phyloP scores from a whole-genome alignment of 2,888 invertebrate genomes.

The Drosophila algonquin region DNA sequence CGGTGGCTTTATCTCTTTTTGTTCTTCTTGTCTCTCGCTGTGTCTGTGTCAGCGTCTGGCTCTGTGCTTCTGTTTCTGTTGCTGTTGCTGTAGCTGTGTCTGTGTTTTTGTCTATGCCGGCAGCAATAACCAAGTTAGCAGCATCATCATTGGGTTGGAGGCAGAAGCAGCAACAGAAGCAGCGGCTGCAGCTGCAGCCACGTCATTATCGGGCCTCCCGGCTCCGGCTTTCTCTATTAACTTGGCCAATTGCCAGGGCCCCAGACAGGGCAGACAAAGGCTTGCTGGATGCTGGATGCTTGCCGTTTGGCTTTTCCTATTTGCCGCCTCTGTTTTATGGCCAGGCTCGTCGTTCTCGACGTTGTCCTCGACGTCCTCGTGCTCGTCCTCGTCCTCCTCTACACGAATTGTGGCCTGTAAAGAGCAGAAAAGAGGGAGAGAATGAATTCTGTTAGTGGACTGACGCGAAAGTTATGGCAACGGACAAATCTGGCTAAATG shows the following conservation, averaged over 20 bases:
- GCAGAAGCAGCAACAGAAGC: slow-evolving; percentile 27
- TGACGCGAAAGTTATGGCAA: slow-evolving; percentile 77
- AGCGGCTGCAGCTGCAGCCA: slow-evolving; percentile 61
- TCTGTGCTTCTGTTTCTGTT: slow-evolving; percentile 19
- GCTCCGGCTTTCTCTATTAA: slow-evolving; percentile 62
- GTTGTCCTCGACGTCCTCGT: slow-evolving; percentile 11
- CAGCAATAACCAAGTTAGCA: slow-evolving; percentile 77
- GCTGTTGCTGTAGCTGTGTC: not conserved
- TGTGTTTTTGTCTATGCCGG: slow-evolving; percentile 59
- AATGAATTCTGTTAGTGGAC: slow-evolving; percentile 62
- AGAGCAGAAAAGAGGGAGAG: slow-evolving; percentile 26
- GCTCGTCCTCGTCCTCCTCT: not conserved
- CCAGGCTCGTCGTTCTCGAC: slow-evolving; percentile 1
- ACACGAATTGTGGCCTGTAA: slow-evolving; percentile 52
- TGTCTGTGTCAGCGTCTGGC: slow-evolving; percentile 9
- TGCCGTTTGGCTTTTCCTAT: slow-evolving; percentile 52
- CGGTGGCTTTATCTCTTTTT: slow-evolving; percentile 22
- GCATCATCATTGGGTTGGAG: slow-evolving; percentile 67
- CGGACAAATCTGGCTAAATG: slow-evolving; percentile 63
- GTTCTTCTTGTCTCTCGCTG: slow-evolving; percentile 25
- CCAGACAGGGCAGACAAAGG: slow-evolving; percentile 52
- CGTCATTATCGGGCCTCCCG: slow-evolving; percentile 66
- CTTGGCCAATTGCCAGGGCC: slow-evolving; percentile 79
- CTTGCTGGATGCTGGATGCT: slow-evolving; percentile 50
- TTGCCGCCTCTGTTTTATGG: slow-evolving; percentile 55